Percentiles rank a stretch among this genome's conserved stretches.
phyloP scores from a whole-genome alignment of 2,113 vertebrate species.

The Ageneiosus marmoratus region DNA sequence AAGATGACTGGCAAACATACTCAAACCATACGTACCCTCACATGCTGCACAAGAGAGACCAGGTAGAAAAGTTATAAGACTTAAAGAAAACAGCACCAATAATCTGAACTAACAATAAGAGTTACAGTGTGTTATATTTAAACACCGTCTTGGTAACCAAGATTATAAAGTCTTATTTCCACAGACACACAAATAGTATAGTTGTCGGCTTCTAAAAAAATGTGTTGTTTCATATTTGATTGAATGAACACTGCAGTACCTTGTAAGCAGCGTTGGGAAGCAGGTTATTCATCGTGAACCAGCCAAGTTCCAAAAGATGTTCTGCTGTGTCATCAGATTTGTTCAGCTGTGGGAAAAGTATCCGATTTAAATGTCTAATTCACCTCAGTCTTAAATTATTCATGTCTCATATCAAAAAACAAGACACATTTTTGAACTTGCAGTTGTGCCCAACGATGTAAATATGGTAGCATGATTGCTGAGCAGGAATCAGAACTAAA shows the following conservation, averaged over 20 bases:
- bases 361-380: background rate
- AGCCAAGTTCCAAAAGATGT: constrained; percentile 94
- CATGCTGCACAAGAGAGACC: constrained; percentile 72
- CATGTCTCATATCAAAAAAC: background rate
- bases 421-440: background rate
- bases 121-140: background rate
- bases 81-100: constrained; percentile 4
- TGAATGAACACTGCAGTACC: constrained; percentile 66
- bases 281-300: constrained; percentile 98
- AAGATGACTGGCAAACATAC: constrained; percentile 44
- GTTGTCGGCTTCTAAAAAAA: background rate
- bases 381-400: background rate
- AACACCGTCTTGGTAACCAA: background rate
- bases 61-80: constrained; percentile 58
- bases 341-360: constrained; percentile 80
- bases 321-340: constrained; percentile 97
- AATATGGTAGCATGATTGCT: background rate
- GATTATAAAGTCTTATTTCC: too few species aligned
- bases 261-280: constrained; percentile 94
- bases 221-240: background rate
- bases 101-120: background rate
- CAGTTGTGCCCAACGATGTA: background rate
- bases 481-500: background rate
- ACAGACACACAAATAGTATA: background rate
- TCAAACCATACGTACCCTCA: constrained; percentile 74